A percentile compares a stretch with the other conserved stretches of the same genome.
Conservation (phyloP, 2,888 invertebrate genomes). For the Timandra comae region DNA sequence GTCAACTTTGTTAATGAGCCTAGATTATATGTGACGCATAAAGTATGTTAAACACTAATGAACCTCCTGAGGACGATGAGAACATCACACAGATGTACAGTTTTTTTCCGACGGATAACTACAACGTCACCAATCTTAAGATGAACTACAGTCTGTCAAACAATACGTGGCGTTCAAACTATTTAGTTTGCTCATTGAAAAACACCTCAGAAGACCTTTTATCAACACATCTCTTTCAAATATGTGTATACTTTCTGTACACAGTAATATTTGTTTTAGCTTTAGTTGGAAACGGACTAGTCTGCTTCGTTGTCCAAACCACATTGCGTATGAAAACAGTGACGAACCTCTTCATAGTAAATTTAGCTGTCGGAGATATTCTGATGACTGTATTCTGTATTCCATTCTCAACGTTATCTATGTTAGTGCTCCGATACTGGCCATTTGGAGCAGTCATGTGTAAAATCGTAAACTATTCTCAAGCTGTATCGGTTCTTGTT, state of each 20-base stretch:
- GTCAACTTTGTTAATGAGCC: no score
- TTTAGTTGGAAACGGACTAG: conserved; percentile 84
- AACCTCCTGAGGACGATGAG: no score
- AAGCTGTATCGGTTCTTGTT: conserved; percentile 87
- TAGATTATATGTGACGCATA: no score
- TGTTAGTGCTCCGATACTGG: conserved; percentile 89
- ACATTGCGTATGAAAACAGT: conserved; percentile 93
- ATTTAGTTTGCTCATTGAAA: no score
- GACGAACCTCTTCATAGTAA: conserved; percentile 94
- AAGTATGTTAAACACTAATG: no score
- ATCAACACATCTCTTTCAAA: no score
- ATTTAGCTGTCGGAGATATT: conserved; percentile 92
- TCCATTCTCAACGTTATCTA: conserved; percentile 91
- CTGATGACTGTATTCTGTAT: conserved; percentile 94
- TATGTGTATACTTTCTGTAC: conserved; percentile 83
- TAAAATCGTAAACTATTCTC: conserved; percentile 88
- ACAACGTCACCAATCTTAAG: no score
- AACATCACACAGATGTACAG: no score
- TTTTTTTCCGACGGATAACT: no score
- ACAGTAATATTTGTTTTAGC: conserved; percentile 83
- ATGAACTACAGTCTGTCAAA: no score
- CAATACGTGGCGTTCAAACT: no score
- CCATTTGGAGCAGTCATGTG: conserved; percentile 91
- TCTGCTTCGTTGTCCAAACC: conserved; percentile 90
- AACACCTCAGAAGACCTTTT: no score